Evolutionary conservation across 2,113 vertebrate species (phyloP).

Genomic region (Romanogobio albipinnatus): DNA sequence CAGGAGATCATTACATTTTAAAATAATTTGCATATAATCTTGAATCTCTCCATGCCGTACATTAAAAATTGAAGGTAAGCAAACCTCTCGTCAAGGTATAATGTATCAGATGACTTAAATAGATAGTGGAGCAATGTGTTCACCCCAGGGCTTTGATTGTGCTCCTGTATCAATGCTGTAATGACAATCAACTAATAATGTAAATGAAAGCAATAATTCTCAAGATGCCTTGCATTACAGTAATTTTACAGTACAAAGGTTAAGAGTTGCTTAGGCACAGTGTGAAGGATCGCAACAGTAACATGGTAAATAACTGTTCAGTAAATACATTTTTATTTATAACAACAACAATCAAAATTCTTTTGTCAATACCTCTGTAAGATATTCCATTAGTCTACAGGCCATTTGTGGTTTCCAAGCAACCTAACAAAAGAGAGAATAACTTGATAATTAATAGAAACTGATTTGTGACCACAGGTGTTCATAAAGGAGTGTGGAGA

Average conservation of each 20-base stretch:
- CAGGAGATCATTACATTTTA: constrained; percentile 14
- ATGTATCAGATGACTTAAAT: neutral
- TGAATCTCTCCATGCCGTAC: neutral
- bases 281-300: neutral
- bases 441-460: neutral
- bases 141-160: neutral
- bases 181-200: neutral
- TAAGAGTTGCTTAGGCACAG: neutral
- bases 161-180: neutral
- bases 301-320: neutral
- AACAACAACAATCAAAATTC: neutral
- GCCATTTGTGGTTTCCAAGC: neutral
- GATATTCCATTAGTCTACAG: neutral
- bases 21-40: neutral
- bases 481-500: neutral
- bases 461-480: neutral
- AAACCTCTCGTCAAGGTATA: neutral
- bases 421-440: neutral
- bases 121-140: neutral
- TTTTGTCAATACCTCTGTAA: neutral
- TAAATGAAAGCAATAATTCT: neutral
- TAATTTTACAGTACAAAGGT: neutral
- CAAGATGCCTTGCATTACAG: neutral
- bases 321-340: neutral
- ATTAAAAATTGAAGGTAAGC: constrained; percentile 29